Evolutionary conservation across 1,140 invertebrate species (phyloP), one percentile per base, ranked within the genome.

Genomic region (Latrodectus geometricus): DNA sequence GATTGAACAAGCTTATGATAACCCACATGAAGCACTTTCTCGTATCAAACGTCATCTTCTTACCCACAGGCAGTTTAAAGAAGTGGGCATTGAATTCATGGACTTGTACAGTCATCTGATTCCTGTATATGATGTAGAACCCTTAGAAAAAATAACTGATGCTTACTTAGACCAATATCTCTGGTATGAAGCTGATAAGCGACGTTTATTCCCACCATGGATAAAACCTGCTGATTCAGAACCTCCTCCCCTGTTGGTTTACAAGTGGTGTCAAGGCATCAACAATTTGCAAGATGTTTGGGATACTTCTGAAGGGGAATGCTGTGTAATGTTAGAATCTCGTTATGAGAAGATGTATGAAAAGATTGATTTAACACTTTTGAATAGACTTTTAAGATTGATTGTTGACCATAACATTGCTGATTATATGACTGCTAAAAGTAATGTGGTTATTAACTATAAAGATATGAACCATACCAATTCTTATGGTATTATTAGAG

Each of bases 401-500:
- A 99, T 99, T 89, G 98, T 99, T 4, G 99, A 99, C 92, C 99
- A 99, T 92, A 99, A 99, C 90, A 99, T 99, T 90, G 99, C 99
- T 89, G 99, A 99, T 95, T 99, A 99, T 90, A 99, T 99, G 97
- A 99, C 98, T 3, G 98, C 99, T 9, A 99, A 99, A 91, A 99
- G 99, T 91, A 99, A 99, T 92, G 97, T 99, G 48, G 96, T 99
- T 35, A 99, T 99, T 82, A 99, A 99, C 92, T 99, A 99, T 91
- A 99, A 99, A 93, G 98, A 99, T 90, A 99, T 99, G 98, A 99
- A 99, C 91, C 98, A 99, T 90, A 99, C 97, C 0, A 99, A 99
- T 93, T 93, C 93, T 0, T 99, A 99, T 90, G 98, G 98, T 77
- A 99, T 99, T 76, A 99, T 99, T 88, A 93, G 99, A 73, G 98